These are phyloP conservation scores for Pheosia gnoma DNA, from an alignment of 2,888 invertebrate species.

Conservation along the genomic window DNA sequence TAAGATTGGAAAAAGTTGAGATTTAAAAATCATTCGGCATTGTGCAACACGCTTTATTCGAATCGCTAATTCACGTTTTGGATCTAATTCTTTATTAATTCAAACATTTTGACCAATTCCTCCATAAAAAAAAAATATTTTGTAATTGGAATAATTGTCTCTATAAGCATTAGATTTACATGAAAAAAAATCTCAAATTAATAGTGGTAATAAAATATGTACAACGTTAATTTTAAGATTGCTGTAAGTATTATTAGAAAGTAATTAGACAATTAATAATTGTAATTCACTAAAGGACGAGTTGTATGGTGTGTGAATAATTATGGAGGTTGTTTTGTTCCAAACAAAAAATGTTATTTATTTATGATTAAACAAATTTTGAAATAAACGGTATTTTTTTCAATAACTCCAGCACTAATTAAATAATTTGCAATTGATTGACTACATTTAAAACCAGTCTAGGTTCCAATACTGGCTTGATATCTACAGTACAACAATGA, in stretches of 20 bases:
- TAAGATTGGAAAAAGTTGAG: constrained; percentile 13
- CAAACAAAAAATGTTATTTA: constrained; percentile 84
- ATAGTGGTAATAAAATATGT: constrained; percentile 81
- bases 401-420: too few relatives aligned
- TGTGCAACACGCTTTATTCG: constrained; percentile 26
- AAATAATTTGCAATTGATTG: too few relatives aligned
- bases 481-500: too few relatives aligned
- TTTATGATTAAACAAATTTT: constrained; percentile 84
- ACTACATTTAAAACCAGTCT: too few relatives aligned
- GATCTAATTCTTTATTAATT: constrained; percentile 29
- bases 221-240: constrained; percentile 80
- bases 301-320: constrained; percentile 81
- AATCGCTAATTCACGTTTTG: constrained; percentile 25
- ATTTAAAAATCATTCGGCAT: constrained; percentile 9
- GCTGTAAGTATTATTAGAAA: constrained; percentile 83
- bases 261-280: constrained; percentile 80
- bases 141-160: constrained; percentile 78
- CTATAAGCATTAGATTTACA: constrained; percentile 77
- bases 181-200: constrained; percentile 80
- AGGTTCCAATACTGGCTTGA: too few relatives aligned
- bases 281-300: constrained; percentile 79
- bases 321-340: constrained; percentile 83
- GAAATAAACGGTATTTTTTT: constrained; percentile 63
- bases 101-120: constrained; percentile 68
- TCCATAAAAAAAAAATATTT: constrained; percentile 56